Conservation (phyloP, 37 sponge, comb jelly and placozoan species). For the Corticium candelabrum region DNA sequence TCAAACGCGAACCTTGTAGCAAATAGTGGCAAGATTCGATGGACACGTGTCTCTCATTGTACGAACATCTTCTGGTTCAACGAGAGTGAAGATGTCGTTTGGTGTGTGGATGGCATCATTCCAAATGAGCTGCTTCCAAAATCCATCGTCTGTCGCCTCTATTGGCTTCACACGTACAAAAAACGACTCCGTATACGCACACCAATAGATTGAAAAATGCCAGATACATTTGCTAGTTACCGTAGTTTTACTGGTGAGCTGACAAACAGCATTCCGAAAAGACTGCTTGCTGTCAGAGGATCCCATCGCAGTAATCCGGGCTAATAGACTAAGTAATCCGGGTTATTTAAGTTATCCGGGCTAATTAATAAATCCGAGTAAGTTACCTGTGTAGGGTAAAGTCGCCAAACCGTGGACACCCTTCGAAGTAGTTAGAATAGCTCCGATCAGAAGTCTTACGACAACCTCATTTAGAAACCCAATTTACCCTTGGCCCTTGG, state of each 20-base stretch:
- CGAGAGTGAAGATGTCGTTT: constrained; percentile 65
- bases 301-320: no score
- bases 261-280: constrained; percentile 58
- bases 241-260: constrained; percentile 44
- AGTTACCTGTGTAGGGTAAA: no score
- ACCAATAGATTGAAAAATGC: background rate
- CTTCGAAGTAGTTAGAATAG: no score
- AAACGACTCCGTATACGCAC: background rate
- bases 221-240: background rate
- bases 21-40: constrained; percentile 88
- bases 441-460: no score
- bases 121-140: constrained; percentile 88
- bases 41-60: constrained; percentile 65
- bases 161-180: constrained; percentile 22
- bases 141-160: constrained; percentile 54
- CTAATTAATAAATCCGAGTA: no score
- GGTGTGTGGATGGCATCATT: constrained; percentile 44
- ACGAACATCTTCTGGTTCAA: constrained; percentile 56
- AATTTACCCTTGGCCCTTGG: no score
- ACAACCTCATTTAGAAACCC: no score
- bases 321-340: no score
- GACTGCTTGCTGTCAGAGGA: constrained; percentile 56
- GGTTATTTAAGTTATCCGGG: no score
- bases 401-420: no score
- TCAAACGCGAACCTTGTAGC: constrained; percentile 62